These are phyloP conservation scores for Diglossa brunneiventris DNA, from an alignment of 2,113 vertebrate species.

Conservation along the genomic window DNA sequence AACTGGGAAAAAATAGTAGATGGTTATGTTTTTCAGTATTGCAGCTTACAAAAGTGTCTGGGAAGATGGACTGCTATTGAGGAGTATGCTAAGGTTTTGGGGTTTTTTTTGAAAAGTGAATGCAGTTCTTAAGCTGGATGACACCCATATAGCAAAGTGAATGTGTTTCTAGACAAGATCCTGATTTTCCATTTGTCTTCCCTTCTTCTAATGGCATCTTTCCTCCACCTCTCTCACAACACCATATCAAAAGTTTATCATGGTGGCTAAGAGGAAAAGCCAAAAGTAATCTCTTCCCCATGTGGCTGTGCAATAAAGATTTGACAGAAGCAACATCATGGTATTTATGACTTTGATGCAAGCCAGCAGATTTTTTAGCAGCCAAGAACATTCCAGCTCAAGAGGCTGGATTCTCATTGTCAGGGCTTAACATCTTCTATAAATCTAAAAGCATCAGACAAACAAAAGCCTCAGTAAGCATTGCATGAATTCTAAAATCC, in stretches of 20 bases:
- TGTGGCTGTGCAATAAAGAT: not conserved
- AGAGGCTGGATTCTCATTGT: not conserved
- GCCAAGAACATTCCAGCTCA: not conserved
- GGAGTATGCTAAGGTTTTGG: not conserved
- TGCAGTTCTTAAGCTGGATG: not conserved
- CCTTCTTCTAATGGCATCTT: not conserved
- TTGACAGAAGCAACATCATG: not conserved
- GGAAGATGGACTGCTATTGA: not conserved
- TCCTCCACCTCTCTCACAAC: not conserved
- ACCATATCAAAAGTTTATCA: not conserved
- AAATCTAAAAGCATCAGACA: not conserved
- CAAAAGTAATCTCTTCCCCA: not conserved
- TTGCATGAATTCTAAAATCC: not conserved
- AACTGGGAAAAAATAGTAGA: not conserved
- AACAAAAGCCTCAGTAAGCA: not conserved
- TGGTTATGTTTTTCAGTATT: not conserved
- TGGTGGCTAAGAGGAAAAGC: not conserved
- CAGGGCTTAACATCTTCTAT: not conserved
- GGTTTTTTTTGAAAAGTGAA: not conserved
- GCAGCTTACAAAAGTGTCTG: not conserved
- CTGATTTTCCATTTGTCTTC: not conserved
- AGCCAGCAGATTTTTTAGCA: conserved; percentile 11
- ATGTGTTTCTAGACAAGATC: not conserved
- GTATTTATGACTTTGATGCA: conserved; percentile 12
- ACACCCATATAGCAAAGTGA: not conserved